phyloP scores from a whole-genome alignment of 1,140 invertebrate species.

The Penaeus japonicus region DNA sequence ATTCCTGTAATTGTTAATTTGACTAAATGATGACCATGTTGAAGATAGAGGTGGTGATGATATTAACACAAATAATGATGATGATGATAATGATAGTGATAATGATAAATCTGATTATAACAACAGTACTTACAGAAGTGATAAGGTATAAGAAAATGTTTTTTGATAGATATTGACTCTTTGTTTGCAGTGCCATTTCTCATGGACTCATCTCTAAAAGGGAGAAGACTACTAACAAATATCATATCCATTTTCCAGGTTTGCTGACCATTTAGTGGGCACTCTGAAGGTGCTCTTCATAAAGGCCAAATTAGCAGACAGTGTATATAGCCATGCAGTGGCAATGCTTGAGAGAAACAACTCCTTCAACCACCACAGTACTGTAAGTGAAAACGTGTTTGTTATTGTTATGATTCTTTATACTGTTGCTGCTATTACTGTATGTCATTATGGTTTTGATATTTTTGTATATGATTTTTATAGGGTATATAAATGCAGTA shows the following conservation, averaged over 20 bases:
- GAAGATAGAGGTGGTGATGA: no score
- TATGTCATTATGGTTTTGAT: not conserved
- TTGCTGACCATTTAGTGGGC: slow-evolving; percentile 80
- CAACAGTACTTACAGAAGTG: no score
- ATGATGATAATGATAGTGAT: no score
- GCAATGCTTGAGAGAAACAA: slow-evolving; percentile 69
- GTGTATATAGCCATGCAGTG: slow-evolving; percentile 82
- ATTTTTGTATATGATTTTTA: not conserved
- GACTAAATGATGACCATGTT: no score
- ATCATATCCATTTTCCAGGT: slow-evolving; percentile 68
- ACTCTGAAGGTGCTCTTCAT: slow-evolving; percentile 87
- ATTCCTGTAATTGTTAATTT: not conserved
- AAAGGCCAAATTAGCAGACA: slow-evolving; percentile 77
- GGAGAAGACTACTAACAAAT: not conserved
- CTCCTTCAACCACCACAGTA: slow-evolving; percentile 53
- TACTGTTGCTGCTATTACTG: not conserved
- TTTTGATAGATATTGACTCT: no score
- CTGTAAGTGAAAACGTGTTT: not conserved
- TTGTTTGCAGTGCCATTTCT: no score
- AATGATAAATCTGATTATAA: no score
- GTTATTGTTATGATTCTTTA: not conserved
- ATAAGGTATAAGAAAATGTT: no score
- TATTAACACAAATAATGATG: no score
- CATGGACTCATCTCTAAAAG: no score
- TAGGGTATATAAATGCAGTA: not conserved